phyloP scores from a whole-genome alignment of 2,888 invertebrate species.

The Tribolium freemani region DNA sequence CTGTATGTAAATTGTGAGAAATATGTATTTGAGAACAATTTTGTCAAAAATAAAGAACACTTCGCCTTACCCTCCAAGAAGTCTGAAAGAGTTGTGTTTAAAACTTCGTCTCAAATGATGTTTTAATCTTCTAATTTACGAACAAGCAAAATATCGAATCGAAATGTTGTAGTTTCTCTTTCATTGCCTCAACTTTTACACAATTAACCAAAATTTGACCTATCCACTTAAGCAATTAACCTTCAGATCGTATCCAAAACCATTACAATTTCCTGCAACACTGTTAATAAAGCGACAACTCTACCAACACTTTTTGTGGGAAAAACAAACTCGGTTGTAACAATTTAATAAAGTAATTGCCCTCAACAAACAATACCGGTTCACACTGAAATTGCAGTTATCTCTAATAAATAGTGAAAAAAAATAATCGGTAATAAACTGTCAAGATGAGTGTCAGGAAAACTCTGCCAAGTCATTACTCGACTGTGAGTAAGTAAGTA shows the following conservation, averaged over 20 bases:
- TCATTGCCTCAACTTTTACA: not conserved
- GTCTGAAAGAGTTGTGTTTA: too few species aligned
- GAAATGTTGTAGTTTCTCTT: not conserved
- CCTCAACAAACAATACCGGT: not conserved
- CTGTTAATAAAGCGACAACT: not conserved
- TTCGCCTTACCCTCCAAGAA: too few species aligned
- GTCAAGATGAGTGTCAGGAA: too few species aligned
- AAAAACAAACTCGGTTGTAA: not conserved
- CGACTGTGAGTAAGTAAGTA: too few species aligned
- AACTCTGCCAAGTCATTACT: not conserved
- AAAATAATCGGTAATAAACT: too few species aligned
- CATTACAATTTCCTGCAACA: not conserved
- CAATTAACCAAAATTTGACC: not conserved
- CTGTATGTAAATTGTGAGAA: too few species aligned
- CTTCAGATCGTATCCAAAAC: not conserved
- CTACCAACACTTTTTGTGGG: not conserved
- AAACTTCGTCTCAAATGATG: too few species aligned
- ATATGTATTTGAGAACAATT: too few species aligned
- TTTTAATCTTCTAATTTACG: too few species aligned
- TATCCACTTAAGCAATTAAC: not conserved
- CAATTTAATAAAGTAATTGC: not conserved
- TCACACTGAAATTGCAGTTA: not conserved
- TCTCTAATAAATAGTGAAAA: not conserved
- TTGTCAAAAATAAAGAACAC: too few species aligned
- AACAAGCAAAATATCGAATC: not conserved